Base-by-base conservation (phyloP, 2,797 vertebrate species). In the Pseudomugil gertrudae region DNA sequence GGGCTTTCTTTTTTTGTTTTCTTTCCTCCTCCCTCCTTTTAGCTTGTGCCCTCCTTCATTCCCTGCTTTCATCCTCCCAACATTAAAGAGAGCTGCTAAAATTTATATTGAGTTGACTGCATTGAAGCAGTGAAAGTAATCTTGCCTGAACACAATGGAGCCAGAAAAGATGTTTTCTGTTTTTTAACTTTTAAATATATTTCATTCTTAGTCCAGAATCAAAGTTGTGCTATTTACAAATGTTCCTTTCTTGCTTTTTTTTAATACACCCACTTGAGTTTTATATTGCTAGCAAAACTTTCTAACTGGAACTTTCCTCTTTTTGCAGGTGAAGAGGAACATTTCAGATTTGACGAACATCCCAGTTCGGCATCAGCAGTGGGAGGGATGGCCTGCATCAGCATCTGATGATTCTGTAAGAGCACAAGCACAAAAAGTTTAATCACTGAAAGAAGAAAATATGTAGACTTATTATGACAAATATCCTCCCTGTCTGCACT, bases 261-360 rank as follows among this genome's bases (percentile, higher is more conserved):
- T 0, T 9, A 23, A 27, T 58, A 21, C 27, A 0, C 24, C 52
- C 10, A 5, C 58, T 1, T 15, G 0, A 33, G 32, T 45, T 69
- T 61, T 30, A n/a, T 40, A 19, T 21, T 62, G 45, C 45, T 1
- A 65, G 47, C 47, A 38, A 10, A 38, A 15, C 33, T 0, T 69
- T 3, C 40, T 63, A 13, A 48, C 24, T 43, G 26, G 9, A 4
- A 57, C n/a, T 58, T 4, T 2, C 26, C 1, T 71, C 66, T 88
- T 55, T 81, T 47, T 63, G 23, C 79, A 99, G 98, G 98, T 99
- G 57, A 99, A 99, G 81, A 91, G 97, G 83, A 99, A 99, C 74
- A 90, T 99, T 63, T 99, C 96, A 82, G 98, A 99, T 89, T 93
- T 99, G 89, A 99, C 97, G 13, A 99, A 98, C 83, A 99, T 99